A percentile compares a stretch with the other conserved stretches of the same genome.
Evolutionary conservation across 1,140 invertebrate genomes (phyloP).

Genomic region (Aphelinus certus): DNA sequence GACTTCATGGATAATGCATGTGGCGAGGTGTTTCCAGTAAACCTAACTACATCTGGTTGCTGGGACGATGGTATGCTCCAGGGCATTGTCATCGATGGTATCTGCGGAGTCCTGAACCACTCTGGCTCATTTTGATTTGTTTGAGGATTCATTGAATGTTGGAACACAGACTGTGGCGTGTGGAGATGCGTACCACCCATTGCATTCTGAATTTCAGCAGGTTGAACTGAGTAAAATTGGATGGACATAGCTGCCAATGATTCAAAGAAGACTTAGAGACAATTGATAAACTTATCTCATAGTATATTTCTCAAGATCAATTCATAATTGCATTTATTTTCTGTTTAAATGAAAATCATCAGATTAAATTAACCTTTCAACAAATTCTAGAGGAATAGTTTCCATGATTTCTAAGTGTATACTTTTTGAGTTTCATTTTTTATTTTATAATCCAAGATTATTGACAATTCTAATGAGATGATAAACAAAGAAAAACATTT

Average conservation of each 20-base stretch:
- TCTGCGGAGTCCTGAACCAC: conserved; percentile 58
- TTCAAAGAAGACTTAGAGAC: conserved; percentile 25
- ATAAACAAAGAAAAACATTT: no score
- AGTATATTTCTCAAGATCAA: no score
- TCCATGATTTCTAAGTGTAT: no score
- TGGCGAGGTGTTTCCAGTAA: conserved; percentile 52
- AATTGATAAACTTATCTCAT: not conserved
- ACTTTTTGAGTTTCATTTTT: no score
- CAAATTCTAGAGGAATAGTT: no score
- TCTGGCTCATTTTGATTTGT: conserved; percentile 43
- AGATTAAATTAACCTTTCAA: no score
- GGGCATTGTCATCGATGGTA: conserved; percentile 58
- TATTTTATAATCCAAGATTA: no score
- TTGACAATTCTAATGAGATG: no score
- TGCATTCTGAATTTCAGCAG: conserved; percentile 49
- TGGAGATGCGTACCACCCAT: conserved; percentile 60
- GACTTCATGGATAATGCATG: not conserved
- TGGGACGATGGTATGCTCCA: conserved; percentile 55
- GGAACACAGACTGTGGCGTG: conserved; percentile 60
- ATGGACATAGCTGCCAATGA: conserved; percentile 17
- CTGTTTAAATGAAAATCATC: no score
- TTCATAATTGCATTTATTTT: no score
- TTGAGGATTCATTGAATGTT: conserved; percentile 61
- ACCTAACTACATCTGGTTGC: conserved; percentile 54
- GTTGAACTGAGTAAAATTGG: conserved; percentile 32